These are phyloP conservation scores for Oxygymnocypris stewartii DNA, from an alignment of 2,113 vertebrate genomes.

Conservation along the genomic window DNA sequence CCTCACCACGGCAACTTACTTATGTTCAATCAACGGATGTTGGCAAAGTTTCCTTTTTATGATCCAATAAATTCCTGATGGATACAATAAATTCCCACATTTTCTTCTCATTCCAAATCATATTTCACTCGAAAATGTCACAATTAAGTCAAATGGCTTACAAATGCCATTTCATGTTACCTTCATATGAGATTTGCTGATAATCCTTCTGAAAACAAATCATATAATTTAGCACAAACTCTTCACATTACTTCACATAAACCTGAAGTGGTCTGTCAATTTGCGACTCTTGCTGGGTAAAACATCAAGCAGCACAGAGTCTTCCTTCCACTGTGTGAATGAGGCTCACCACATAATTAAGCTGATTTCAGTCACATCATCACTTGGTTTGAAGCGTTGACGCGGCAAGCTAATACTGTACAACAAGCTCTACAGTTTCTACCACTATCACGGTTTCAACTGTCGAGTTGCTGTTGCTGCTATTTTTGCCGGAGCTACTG, in stretches of 20 bases:
- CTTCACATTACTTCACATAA: not conserved
- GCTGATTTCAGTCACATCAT: not conserved
- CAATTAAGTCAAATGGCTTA: not conserved
- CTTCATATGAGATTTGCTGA: not conserved
- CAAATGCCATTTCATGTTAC: not conserved
- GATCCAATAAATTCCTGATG: not conserved
- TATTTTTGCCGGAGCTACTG: conserved; percentile 31
- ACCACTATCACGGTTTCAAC: not conserved
- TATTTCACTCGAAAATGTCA: not conserved
- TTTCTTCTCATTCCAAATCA: not conserved
- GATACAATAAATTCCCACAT: not conserved
- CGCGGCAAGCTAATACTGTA: conserved; percentile 15
- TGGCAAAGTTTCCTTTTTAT: not conserved
- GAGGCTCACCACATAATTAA: conserved; percentile 9
- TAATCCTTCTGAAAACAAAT: not conserved
- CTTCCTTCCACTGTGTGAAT: not conserved
- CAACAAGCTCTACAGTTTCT: conserved; percentile 9
- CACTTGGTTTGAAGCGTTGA: not conserved
- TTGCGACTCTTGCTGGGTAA: not conserved
- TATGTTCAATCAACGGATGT: not conserved
- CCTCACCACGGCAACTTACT: not conserved
- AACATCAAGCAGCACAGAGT: not conserved
- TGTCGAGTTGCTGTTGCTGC: not conserved
- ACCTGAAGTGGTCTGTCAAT: not conserved
- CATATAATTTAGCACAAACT: not conserved